Base-by-base conservation (phyloP, 2,888 invertebrate genomes). In the Latheticus oryzae region DNA sequence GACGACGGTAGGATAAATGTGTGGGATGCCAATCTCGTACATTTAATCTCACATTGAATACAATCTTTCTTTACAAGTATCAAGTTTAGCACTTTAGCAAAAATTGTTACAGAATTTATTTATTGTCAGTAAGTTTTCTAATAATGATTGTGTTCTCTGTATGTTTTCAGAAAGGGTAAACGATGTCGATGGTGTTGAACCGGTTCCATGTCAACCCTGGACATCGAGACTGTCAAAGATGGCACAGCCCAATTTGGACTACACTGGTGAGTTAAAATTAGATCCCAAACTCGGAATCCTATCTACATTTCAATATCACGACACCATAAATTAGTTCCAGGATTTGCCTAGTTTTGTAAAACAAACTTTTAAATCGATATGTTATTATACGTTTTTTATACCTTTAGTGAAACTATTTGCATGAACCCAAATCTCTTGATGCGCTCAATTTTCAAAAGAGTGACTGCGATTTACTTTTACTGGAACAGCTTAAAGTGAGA, bases 201-300 rank as follows among this genome's bases (percentile, higher is more conserved):
- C 88, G 65, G 86, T 93, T 65, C 80, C 86, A 1, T 90, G 93
- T 72, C 87, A 89, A 63, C 89, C 94, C 0, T 98, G 96, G 95
- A 95, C 95, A 26, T 90, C 92, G 61, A 89, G 95, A 74, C 82
- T 91, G 56, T 90, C 97, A 0, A 95, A 93, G 80, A 89, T 95
- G 85, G 89, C 91, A 3, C 98, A 99, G 79, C 96, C 97, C 0
- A 92, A 94, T 80, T 84, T 98, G 61, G 97, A 98, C 80, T 98
- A 88, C 75, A 85, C 87, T 72, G 92, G 94, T 94, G 82, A 84
- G 82, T 19, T 15, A 15, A 11, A 3, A 11, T 17, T 17, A 19
- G 21, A 19, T 19, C 3, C 21, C 3, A 19, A 19, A n/a, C n/a
- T n/a, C n/a, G n/a, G n/a, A n/a, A n/a, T n/a, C n/a, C n/a, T n/a